Conservation (phyloP, 1,140 invertebrate species). For the Hyphantria cunea region DNA sequence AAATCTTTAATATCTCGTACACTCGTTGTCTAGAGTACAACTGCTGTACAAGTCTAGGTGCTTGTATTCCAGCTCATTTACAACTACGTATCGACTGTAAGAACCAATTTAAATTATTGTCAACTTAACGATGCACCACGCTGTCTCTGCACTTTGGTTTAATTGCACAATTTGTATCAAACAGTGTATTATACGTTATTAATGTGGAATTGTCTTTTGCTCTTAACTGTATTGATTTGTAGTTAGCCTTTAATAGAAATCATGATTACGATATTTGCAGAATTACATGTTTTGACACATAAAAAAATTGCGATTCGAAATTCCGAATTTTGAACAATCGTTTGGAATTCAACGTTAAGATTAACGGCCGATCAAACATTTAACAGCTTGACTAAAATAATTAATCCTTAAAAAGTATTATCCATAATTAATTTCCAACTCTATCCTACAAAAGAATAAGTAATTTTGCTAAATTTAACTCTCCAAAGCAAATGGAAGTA, state of each 20-base stretch:
- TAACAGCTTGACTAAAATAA: too few relatives aligned
- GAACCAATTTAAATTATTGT: slow-evolving; percentile 48
- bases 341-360: too few relatives aligned
- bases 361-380: too few relatives aligned
- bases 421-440: too few relatives aligned
- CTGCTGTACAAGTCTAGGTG: slow-evolving; percentile 31
- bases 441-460: too few relatives aligned
- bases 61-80: slow-evolving; percentile 33
- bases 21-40: slow-evolving; percentile 37
- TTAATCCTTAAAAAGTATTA: too few relatives aligned
- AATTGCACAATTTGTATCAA: slow-evolving; percentile 9
- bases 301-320: too few relatives aligned
- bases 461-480: too few relatives aligned
- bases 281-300: too few relatives aligned
- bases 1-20: slow-evolving; percentile 3
- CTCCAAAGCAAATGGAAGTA: too few relatives aligned
- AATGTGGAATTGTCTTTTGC: slow-evolving; percentile 19
- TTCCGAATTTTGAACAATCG: too few relatives aligned
- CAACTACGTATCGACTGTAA: slow-evolving; percentile 29
- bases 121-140: slow-evolving; percentile 33
- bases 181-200: slow-evolving; percentile 20
- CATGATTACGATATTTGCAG: too few relatives aligned
- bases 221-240: slow-evolving; percentile 17
- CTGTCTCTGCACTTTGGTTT: background rate
- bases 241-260: slow-evolving; percentile 2